phyloP scores from a whole-genome alignment of 2,113 vertebrate genomes.

The Eulacestoma nigropectus region DNA sequence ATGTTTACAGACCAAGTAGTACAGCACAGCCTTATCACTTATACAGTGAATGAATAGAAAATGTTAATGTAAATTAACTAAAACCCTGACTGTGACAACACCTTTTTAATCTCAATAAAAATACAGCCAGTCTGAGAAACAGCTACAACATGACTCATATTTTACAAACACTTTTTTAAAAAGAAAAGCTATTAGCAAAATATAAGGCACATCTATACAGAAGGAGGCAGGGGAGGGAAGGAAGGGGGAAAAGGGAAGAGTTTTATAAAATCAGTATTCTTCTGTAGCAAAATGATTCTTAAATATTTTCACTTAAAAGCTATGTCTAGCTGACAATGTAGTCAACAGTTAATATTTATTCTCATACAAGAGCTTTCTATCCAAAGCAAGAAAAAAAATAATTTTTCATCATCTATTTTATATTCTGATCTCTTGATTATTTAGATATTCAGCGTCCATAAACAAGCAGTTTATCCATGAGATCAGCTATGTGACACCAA shows the following conservation, averaged over 20 bases:
- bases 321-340: background rate
- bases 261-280: background rate
- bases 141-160: background rate
- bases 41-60: background rate
- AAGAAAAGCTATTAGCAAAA: background rate
- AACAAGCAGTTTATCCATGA: constrained; percentile 51
- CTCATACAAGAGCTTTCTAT: background rate
- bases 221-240: background rate
- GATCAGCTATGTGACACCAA: constrained; percentile 33
- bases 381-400: background rate
- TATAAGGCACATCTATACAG: background rate
- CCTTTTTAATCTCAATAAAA: background rate
- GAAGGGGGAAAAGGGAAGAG: background rate
- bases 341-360: background rate
- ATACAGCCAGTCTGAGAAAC: background rate
- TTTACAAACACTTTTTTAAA: background rate
- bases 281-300: background rate
- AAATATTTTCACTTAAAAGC: background rate
- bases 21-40: background rate
- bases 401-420: background rate
- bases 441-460: constrained; percentile 49
- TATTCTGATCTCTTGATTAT: constrained; percentile 15
- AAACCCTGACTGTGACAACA: background rate
- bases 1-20: background rate
- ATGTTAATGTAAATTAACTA: background rate